These are phyloP conservation scores for Ia io DNA, from an alignment of 2,113 vertebrate species.

Conservation along the genomic window DNA sequence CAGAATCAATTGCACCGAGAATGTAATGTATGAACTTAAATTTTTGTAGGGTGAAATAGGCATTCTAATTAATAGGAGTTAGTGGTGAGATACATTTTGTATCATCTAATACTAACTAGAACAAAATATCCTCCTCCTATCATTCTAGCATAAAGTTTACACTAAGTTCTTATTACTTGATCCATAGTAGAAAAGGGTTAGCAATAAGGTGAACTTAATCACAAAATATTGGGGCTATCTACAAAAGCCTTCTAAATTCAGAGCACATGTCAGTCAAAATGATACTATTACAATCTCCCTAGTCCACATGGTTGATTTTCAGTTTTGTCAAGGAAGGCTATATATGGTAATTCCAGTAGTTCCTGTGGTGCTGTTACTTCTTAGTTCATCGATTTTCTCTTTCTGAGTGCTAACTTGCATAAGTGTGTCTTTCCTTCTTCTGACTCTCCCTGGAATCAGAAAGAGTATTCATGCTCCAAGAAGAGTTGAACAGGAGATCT, in stretches of 20 bases:
- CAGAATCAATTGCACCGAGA: neutral
- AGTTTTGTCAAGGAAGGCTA: neutral
- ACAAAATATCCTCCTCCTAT: constrained; percentile 55
- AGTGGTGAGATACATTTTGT: constrained; percentile 7
- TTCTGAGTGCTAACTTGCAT: constrained; percentile 28
- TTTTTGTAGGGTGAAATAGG: neutral
- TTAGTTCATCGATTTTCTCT: neutral
- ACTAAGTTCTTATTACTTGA: constrained; percentile 23
- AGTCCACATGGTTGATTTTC: constrained; percentile 22
- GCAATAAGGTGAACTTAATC: constrained; percentile 21
- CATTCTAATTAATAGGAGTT: constrained; percentile 29
- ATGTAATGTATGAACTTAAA: constrained; percentile 11
- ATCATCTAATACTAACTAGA: constrained; percentile 41
- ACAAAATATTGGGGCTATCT: constrained; percentile 18
- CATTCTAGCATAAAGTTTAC: constrained; percentile 37
- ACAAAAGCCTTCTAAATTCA: constrained; percentile 45
- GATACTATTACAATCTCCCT: neutral
- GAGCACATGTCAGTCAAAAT: constrained; percentile 26
- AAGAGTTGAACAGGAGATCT: neutral
- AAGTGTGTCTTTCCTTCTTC: neutral
- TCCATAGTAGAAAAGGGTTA: constrained; percentile 25
- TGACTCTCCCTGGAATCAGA: neutral
- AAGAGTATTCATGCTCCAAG: neutral
- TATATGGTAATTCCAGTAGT: neutral
- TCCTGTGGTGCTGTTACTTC: neutral